A percentile compares a stretch with the other conserved stretches of the same genome.
Conservation (phyloP, 2,888 invertebrate species). For the Iselma pallidipennis region DNA sequence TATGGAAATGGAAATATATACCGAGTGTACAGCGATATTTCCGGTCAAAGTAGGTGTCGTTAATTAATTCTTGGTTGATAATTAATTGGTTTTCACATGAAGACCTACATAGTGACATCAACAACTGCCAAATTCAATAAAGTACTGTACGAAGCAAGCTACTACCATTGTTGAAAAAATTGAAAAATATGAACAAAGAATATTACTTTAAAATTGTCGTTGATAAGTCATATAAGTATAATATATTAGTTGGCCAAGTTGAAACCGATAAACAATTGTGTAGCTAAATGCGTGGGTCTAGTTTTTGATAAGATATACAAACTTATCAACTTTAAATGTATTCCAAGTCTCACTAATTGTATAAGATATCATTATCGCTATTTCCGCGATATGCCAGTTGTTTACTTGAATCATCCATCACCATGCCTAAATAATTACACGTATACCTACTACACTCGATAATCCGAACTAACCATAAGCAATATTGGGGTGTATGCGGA, state of each 20-base stretch:
- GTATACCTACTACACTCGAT: too few species aligned
- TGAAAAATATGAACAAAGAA: background rate
- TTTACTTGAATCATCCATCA: conserved; percentile 3
- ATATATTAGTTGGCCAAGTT: conserved; percentile 1
- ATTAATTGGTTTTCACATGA: too few species aligned
- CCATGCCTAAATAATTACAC: background rate
- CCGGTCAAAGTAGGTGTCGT: too few species aligned
- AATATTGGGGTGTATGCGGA: too few species aligned
- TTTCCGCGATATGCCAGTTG: conserved; percentile 31
- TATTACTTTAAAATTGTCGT: background rate
- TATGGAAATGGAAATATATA: too few species aligned
- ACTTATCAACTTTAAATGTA: conserved; percentile 39
- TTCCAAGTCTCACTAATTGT: conserved; percentile 44
- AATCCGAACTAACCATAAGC: too few species aligned
- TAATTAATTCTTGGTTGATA: too few species aligned
- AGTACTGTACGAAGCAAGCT: too few species aligned
- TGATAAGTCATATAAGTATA: background rate
- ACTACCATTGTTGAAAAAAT: too few species aligned
- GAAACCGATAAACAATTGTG: conserved; percentile 35
- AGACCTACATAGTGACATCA: too few species aligned
- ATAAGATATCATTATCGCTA: conserved; percentile 37
- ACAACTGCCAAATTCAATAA: too few species aligned
- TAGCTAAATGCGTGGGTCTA: conserved; percentile 41
- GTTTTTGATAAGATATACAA: conserved; percentile 40
- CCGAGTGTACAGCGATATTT: too few species aligned